phyloP scores from a whole-genome alignment of 1,140 invertebrate genomes.

The Apis laboriosa region DNA sequence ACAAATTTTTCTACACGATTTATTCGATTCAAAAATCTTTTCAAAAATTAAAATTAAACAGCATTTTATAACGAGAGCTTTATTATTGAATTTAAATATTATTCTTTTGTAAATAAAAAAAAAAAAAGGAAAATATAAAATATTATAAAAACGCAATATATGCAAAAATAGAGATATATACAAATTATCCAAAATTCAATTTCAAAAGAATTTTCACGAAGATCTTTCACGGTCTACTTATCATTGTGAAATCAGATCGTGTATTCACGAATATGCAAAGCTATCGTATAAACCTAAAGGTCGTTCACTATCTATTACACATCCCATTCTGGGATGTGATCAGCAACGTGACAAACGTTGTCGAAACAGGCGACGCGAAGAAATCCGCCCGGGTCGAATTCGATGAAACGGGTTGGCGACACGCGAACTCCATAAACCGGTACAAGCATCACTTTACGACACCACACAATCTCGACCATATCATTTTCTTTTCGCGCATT shows the following conservation, averaged over 20 bases:
- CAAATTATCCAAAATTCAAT: no score
- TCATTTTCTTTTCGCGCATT: not conserved
- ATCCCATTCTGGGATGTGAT: not conserved
- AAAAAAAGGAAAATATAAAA: no score
- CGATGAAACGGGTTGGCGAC: not conserved
- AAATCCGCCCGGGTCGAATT: not conserved
- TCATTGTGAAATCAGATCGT: not conserved
- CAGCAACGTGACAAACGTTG: not conserved
- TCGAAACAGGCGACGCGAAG: not conserved
- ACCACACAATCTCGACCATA: not conserved
- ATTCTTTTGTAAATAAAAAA: no score
- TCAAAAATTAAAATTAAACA: no score
- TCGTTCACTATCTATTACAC: not conserved
- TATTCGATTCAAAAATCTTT: no score
- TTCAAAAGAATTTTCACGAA: no score
- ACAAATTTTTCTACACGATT: no score
- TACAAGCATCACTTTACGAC: slow-evolving; percentile 4
- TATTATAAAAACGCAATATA: no score
- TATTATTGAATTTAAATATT: no score
- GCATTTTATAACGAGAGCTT: no score
- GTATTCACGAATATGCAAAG: not conserved
- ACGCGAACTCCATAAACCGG: slow-evolving; percentile 12
- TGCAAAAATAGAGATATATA: no score
- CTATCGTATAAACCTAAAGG: not conserved
- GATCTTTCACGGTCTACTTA: not conserved